Evolutionary conservation across 2,888 invertebrate genomes (phyloP).

Genomic region (Troides oblongomaculatus): DNA sequence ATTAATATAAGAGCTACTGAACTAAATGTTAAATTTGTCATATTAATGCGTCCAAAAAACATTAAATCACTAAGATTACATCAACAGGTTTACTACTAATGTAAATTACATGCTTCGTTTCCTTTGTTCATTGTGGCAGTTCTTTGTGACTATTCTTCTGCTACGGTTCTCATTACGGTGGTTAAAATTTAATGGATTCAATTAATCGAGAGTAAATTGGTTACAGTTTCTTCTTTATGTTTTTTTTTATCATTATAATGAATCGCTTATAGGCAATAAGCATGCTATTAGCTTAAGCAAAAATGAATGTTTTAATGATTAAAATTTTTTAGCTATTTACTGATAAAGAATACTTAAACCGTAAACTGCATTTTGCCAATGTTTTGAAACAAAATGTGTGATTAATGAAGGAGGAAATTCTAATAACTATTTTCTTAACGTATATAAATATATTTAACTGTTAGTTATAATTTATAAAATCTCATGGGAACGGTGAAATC

Average conservation of each 20-base stretch:
- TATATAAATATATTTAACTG: too few relatives aligned
- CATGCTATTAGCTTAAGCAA: not conserved
- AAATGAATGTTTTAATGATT: too few relatives aligned
- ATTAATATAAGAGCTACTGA: too few relatives aligned
- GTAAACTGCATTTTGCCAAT: too few relatives aligned
- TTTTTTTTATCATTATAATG: not conserved
- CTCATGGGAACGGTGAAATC: too few relatives aligned
- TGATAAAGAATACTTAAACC: too few relatives aligned
- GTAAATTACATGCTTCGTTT: slow-evolving; percentile 9
- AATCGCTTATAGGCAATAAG: not conserved
- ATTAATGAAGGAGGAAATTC: too few relatives aligned
- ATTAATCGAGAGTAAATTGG: not conserved
- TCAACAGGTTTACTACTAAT: not conserved
- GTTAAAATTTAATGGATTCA: slow-evolving; percentile 1
- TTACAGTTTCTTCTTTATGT: not conserved
- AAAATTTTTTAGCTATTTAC: too few relatives aligned
- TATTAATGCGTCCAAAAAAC: not conserved
- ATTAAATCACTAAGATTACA: not conserved
- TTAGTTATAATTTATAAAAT: too few relatives aligned
- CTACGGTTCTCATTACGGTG: slow-evolving; percentile 4
- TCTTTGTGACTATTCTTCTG: slow-evolving; percentile 2
- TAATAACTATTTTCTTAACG: too few relatives aligned
- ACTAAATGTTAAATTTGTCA: not conserved
- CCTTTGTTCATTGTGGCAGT: slow-evolving; percentile 3
- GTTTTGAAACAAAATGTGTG: too few relatives aligned